Evolutionary conservation across 2,888 invertebrate species (phyloP).

Genomic region (Sinhomidia bicolor): DNA sequence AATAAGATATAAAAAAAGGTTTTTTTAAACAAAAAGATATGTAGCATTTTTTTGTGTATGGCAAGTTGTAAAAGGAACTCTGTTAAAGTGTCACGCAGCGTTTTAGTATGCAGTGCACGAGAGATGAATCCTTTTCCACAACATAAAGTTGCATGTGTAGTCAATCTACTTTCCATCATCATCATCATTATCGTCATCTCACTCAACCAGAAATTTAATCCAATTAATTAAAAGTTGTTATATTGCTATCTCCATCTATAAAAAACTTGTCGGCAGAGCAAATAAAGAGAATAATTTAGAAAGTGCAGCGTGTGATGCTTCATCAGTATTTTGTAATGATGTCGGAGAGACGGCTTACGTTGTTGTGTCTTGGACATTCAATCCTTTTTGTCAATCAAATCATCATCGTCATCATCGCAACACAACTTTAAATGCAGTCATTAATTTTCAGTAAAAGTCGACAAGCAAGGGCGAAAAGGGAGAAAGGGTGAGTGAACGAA

Average conservation of each 20-base stretch:
- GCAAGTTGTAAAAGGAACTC: conserved; percentile 6
- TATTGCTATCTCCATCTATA: not conserved
- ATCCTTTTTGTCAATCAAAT: conserved; percentile 34
- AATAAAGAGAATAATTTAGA: not conserved
- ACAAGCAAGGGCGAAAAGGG: not conserved
- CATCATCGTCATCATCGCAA: not conserved
- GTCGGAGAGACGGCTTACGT: not conserved
- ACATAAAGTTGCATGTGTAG: not conserved
- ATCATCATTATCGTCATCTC: conserved; percentile 19
- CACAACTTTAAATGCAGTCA: not conserved
- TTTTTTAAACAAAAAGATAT: not conserved
- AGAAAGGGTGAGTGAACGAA: too few relatives aligned
- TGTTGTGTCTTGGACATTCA: not conserved
- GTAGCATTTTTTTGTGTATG: not conserved
- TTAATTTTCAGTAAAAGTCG: not conserved
- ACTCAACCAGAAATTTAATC: conserved; percentile 55
- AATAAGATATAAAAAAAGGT: too few relatives aligned
- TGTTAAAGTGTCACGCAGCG: not conserved
- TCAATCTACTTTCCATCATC: conserved; percentile 47
- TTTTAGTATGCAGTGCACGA: not conserved
- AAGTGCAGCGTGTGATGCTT: conserved; percentile 4
- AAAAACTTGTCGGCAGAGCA: not conserved
- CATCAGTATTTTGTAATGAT: not conserved
- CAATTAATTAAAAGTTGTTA: conserved; percentile 63
- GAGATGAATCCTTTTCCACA: not conserved